Evolutionary conservation across 2,113 vertebrate species (phyloP).

Genomic region (Malurus alboscapulatus): DNA sequence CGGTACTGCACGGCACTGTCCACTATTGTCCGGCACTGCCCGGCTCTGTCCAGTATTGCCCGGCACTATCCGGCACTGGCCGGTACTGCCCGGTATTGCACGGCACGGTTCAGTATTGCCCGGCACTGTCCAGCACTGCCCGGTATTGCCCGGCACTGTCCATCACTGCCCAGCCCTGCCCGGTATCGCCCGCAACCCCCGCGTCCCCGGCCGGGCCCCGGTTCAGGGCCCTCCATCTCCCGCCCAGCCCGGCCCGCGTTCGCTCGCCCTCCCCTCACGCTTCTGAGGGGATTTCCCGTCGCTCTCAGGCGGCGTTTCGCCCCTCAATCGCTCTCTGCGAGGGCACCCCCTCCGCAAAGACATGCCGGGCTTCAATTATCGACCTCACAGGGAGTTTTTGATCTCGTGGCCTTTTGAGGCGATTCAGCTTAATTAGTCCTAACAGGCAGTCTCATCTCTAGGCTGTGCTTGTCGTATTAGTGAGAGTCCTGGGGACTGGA

Average conservation of each 20-base stretch:
- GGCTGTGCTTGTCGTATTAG: background rate
- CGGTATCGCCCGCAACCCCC: background rate
- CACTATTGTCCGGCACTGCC: too few species aligned
- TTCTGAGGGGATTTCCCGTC: rapidly evolving
- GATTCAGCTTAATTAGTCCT: background rate
- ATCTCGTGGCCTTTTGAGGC: background rate
- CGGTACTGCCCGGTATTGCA: too few species aligned
- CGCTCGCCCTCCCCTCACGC: rapidly evolving
- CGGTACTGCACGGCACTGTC: too few species aligned
- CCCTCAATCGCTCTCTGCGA: background rate
- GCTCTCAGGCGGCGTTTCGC: background rate
- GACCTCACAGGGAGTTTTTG: background rate
- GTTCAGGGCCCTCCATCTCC: rapidly evolving
- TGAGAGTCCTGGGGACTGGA: background rate
- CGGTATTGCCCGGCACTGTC: too few species aligned
- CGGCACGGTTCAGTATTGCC: too few species aligned
- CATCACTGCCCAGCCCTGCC: too few species aligned
- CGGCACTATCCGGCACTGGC: too few species aligned
- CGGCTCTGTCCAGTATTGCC: too few species aligned
- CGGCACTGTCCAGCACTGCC: too few species aligned
- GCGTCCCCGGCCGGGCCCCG: background rate
- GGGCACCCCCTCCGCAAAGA: background rate
- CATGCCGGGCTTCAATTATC: background rate
- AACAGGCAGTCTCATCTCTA: background rate
- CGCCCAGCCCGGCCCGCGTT: rapidly evolving